Percentiles rank a stretch among this genome's conserved stretches.
Conservation (phyloP, 2,888 invertebrate species). For the Agrenia bidenticulata region DNA sequence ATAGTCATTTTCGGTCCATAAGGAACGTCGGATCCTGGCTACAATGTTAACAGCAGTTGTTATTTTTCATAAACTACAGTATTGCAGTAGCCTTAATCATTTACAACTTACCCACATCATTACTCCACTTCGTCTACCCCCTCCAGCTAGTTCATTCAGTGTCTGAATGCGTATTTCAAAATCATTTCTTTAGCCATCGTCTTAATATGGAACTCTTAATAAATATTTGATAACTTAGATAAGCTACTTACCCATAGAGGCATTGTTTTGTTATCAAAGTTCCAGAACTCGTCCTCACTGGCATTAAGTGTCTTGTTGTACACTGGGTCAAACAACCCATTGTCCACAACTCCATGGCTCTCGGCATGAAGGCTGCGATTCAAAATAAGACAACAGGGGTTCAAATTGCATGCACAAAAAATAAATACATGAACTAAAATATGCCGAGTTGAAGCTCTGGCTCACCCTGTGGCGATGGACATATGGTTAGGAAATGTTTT, state of each 20-base stretch:
- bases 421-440: neutral
- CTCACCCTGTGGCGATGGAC: constrained; percentile 66
- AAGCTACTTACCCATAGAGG: constrained; percentile 46
- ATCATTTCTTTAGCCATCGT: neutral
- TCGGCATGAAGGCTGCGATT: constrained; percentile 62
- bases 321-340: constrained; percentile 62
- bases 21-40: constrained; percentile 62
- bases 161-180: constrained; percentile 57
- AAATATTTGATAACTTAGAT: no score
- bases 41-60: no score
- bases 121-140: constrained; percentile 63
- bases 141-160: constrained; percentile 61
- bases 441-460: neutral
- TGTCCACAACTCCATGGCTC: constrained; percentile 69
- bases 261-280: constrained; percentile 34
- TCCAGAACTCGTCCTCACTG: constrained; percentile 40
- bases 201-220: no score
- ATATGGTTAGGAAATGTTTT: constrained; percentile 72
- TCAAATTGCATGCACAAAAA: neutral
- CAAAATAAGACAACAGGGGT: neutral
- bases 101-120: constrained; percentile 65
- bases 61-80: no score
- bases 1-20: constrained; percentile 59
- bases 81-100: no score
- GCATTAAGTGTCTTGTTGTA: constrained; percentile 44